Conservation (phyloP, 2,797 vertebrate genomes). For the Triplophysa bombifrons region DNA sequence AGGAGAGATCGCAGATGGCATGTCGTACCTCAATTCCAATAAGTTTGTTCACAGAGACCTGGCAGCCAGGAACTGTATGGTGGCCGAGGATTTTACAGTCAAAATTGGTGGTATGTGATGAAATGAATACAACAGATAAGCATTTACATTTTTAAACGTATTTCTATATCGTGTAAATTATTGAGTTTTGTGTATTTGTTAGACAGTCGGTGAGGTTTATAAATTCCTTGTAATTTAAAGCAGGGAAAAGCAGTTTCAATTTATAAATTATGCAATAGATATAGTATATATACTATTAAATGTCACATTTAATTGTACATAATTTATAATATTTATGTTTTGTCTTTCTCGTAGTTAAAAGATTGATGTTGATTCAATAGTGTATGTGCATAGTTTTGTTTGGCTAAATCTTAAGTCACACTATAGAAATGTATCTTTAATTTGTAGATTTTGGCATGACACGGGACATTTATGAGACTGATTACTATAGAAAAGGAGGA, state of each 20-base stretch:
- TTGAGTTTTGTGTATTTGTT: too few species aligned
- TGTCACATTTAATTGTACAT: too few species aligned
- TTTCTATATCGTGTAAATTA: too few species aligned
- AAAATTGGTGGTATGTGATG: constrained; percentile 91
- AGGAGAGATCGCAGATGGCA: constrained; percentile 95
- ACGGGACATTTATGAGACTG: constrained; percentile 97
- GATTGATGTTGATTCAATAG: background rate
- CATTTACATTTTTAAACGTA: too few species aligned
- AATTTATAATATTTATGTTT: too few species aligned
- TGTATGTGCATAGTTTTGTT: constrained; percentile 31
- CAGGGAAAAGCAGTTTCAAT: too few species aligned
- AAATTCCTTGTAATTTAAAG: too few species aligned
- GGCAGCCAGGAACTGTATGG: constrained; percentile 98
- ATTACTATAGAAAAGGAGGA: constrained; percentile 98
- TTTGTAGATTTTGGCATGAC: constrained; percentile 96
- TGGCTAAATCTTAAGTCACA: constrained; percentile 33
- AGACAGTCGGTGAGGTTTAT: too few species aligned
- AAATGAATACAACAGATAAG: background rate
- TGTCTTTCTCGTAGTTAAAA: constrained; percentile 3
- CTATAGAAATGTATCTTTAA: constrained; percentile 44
- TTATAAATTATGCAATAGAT: too few species aligned
- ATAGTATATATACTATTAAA: too few species aligned
- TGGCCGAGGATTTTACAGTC: constrained; percentile 94
- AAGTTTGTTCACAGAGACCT: constrained; percentile 99
- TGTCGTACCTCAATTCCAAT: constrained; percentile 98